A percentile compares a stretch with the other conserved stretches of the same genome.
These are phyloP conservation scores for Strix occidentalis DNA, from an alignment of 2,797 vertebrate species.

Conservation along the genomic window DNA sequence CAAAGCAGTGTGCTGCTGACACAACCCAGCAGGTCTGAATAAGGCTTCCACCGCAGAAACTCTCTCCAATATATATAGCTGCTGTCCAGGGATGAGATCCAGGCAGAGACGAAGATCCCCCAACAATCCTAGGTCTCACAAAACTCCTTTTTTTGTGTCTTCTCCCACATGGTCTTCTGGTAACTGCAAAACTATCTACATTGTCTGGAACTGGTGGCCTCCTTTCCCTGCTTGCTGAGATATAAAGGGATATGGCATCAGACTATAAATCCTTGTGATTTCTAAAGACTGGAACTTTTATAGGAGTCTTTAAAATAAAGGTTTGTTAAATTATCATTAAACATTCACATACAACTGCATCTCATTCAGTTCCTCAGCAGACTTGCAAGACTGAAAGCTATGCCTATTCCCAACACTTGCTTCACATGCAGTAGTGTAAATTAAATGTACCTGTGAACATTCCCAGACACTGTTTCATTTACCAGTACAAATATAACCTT, in stretches of 20 bases:
- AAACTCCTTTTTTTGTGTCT: constrained; percentile 85
- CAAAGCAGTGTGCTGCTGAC: constrained; percentile 93
- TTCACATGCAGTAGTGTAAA: background rate
- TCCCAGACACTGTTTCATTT: background rate
- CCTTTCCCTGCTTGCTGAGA: constrained; percentile 55
- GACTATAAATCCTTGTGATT: background rate
- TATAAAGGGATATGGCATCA: background rate
- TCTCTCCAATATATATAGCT: constrained; percentile 85
- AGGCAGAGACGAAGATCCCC: constrained; percentile 83
- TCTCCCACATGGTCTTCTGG: constrained; percentile 79
- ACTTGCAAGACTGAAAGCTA: background rate
- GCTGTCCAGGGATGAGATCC: constrained; percentile 94
- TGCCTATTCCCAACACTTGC: background rate
- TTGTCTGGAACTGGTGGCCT: constrained; percentile 18
- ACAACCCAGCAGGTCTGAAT: constrained; percentile 92
- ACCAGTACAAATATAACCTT: background rate
- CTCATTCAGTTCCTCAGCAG: background rate
- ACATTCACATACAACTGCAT: background rate
- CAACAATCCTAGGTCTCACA: constrained; percentile 83
- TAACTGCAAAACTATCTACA: background rate
- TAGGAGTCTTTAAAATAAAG: background rate
- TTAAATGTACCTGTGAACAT: background rate
- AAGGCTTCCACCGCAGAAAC: constrained; percentile 90
- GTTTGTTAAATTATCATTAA: background rate
- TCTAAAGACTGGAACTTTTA: background rate